Base-by-base conservation (phyloP, 2,797 vertebrate genomes). In the Enteromius radiatus region DNA sequence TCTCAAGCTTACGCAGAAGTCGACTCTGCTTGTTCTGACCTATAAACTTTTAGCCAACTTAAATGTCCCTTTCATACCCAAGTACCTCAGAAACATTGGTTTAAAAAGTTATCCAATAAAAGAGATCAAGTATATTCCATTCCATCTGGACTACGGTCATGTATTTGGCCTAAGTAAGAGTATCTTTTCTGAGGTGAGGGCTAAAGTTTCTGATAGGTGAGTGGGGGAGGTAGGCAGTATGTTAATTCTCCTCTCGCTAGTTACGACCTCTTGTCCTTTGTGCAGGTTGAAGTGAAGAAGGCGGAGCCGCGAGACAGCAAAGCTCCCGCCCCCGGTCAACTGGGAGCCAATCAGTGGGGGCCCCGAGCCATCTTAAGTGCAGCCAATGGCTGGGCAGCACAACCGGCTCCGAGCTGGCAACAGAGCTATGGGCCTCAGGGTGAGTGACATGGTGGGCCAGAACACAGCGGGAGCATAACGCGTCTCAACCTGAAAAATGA, bases 231-330 rank as follows among this genome's bases (percentile, higher is more conserved):
- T 65, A 85, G 49, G 70, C 75, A 43, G 49, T 33, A 54, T 56
- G 67, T 68, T 76, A 64, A 68, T 87, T 80, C 81, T 82, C 68
- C 85, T 90, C 83, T 91, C 89, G 90, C 95, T 96, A 89, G 95
- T 90, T 87, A 82, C 88, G 56, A 76, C 84, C 71, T 86, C 93
- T 87, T 94, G 94, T 94, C 93, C 96, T 97, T 96, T 95, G 93
- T 96, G 90, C 93, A 99, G 98, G 98, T 99, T 95, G 98, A 99
- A 94, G 98, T 99, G 89, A 99, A 99, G 89, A 97, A 98, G 26
- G 98, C 98, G 0, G 98, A 99, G 77, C 98, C 98, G 84, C 96
- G 98, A 21, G 98, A 99, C 86, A 98, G 96, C 94, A 99, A 99
- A 94, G 96, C 95, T 93, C 97, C 98, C 80, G 90, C 93, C 6